Evolutionary conservation across 2,797 vertebrate species (phyloP).

Genomic region (Streptopelia turtur): DNA sequence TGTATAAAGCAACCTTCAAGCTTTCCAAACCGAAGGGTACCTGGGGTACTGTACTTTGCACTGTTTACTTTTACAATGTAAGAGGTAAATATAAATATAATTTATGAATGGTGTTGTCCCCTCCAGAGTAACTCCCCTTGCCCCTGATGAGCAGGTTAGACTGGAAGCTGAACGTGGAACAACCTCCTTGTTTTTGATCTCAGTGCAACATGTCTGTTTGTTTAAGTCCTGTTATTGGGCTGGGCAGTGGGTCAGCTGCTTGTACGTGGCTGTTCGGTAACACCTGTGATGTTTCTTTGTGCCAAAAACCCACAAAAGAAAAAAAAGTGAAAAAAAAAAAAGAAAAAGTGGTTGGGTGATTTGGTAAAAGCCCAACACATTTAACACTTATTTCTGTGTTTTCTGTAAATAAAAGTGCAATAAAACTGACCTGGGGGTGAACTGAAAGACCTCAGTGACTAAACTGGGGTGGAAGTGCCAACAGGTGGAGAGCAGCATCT

Average conservation of each 20-base stretch:
- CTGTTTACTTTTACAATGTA: slow-evolving; percentile 78
- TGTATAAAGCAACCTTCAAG: slow-evolving; percentile 64
- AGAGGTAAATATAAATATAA: slow-evolving; percentile 72
- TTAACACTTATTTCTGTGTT: slow-evolving; percentile 81
- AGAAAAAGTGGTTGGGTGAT: slow-evolving; percentile 19
- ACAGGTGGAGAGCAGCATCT: neutral
- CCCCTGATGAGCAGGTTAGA: slow-evolving; percentile 61
- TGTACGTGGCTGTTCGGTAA: slow-evolving; percentile 72
- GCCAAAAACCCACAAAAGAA: slow-evolving; percentile 66
- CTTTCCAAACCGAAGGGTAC: slow-evolving; percentile 59
- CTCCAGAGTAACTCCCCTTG: slow-evolving; percentile 21
- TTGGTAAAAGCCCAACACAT: slow-evolving; percentile 74
- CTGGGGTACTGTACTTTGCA: slow-evolving; percentile 73
- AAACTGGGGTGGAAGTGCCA: neutral
- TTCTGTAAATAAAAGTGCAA: slow-evolving; percentile 84
- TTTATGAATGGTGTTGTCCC: slow-evolving; percentile 71
- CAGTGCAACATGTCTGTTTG: slow-evolving; percentile 54
- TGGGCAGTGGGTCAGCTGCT: slow-evolving; percentile 46
- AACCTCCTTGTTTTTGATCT: slow-evolving; percentile 58
- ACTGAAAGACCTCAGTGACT: neutral
- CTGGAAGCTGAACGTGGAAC: slow-evolving; percentile 73
- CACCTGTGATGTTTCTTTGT: slow-evolving; percentile 76
- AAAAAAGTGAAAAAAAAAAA: neutral
- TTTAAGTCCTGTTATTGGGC: slow-evolving; percentile 70
- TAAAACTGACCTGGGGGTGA: slow-evolving; percentile 48